phyloP scores from a whole-genome alignment of 1,140 invertebrate genomes.

The Atta cephalotes region DNA sequence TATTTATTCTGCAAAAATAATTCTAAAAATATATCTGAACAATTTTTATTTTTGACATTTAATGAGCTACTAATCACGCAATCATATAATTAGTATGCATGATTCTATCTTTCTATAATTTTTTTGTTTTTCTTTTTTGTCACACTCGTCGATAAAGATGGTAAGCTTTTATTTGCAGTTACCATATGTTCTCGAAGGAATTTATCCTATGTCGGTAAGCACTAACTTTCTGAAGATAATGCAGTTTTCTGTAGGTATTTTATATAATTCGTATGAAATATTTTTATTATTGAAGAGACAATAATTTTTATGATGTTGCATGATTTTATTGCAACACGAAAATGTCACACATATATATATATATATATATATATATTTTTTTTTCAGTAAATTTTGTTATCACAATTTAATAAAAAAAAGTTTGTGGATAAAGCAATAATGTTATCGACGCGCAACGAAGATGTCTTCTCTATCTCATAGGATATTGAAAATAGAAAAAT shows the following conservation, averaged over 20 bases:
- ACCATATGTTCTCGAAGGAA: constrained; percentile 18
- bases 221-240: constrained; percentile 65
- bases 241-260: constrained; percentile 50
- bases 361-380: too few species aligned
- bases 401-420: neutral
- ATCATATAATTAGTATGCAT: constrained; percentile 11
- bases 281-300: neutral
- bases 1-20: neutral
- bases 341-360: neutral
- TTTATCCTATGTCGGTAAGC: neutral
- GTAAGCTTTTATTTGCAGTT: neutral
- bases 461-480: neutral
- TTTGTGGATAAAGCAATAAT: constrained; percentile 23
- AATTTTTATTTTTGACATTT: neutral
- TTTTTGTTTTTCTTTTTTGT: neutral
- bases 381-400: neutral
- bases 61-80: neutral
- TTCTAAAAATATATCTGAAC: neutral
- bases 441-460: constrained; percentile 32
- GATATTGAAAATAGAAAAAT: neutral
- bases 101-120: neutral
- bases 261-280: neutral
- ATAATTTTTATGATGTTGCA: neutral
- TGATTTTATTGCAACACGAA: neutral
- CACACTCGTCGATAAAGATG: constrained; percentile 37